Evolutionary conservation across 2,888 invertebrate genomes (phyloP).

Genomic region (Acrobasis consociella): DNA sequence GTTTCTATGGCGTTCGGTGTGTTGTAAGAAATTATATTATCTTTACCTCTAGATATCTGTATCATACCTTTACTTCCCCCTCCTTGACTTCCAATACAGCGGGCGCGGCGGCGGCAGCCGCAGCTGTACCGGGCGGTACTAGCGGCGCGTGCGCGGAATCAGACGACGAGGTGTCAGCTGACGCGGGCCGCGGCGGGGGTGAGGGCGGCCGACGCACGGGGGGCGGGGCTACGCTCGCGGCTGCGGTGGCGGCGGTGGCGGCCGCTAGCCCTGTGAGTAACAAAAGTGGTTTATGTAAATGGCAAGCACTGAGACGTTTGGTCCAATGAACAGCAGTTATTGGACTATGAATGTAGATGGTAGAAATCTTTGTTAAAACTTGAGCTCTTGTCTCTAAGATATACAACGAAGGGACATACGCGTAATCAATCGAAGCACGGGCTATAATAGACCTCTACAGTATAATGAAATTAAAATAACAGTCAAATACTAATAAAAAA

Average conservation of each 20-base stretch:
- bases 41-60: background rate
- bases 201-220: constrained; percentile 54
- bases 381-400: no score
- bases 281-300: background rate
- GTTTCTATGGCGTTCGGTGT: no score
- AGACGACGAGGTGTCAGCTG: constrained; percentile 82
- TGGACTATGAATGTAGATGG: no score
- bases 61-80: constrained; percentile 51
- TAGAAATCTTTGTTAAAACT: no score
- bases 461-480: no score
- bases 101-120: constrained; percentile 35
- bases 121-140: constrained; percentile 47
- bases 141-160: constrained; percentile 75
- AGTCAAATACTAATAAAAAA: no score
- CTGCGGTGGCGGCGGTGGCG: constrained; percentile 29
- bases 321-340: no score
- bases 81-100: constrained; percentile 48
- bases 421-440: no score
- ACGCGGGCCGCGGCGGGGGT: constrained; percentile 75
- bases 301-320: no score
- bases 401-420: no score
- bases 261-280: constrained; percentile 26
- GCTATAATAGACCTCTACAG: no score
- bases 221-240: constrained; percentile 39
- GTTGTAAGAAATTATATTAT: no score